Base-by-base conservation (phyloP, 2,888 invertebrate genomes). In the Mycalesis mineus region DNA sequence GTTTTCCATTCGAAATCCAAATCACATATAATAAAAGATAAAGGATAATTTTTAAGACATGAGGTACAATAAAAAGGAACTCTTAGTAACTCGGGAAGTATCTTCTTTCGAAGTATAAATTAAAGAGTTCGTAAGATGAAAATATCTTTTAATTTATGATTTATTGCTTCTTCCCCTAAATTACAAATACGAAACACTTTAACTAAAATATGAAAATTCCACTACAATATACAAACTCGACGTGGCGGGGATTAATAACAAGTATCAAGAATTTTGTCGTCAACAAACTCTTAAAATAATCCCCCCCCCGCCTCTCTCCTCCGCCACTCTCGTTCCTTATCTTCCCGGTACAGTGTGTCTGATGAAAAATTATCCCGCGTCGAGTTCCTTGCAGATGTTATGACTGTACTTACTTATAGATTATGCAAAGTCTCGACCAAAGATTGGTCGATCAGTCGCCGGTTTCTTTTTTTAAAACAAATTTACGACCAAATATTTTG, bases 311-410 rank as follows among this genome's bases (percentile, higher is more conserved):
- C 22, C 5, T 5, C 22, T 22, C 5, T 5, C 5, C 5, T 22
- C 22, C 22, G 22, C 22, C 22, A 22, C 2, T 22, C 22, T 22
- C 47, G 8, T 40, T 49, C 36, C 62, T 57, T 62, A 62, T 62
- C 62, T 59, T 22, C 11, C 14, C 49, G 40, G 45, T 44, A 54
- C 62, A 62, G 62, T 40, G 61, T 33, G 49, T 45, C 51, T 41
- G 54, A 47, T 62, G 62, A 62, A 62, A 62, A 62, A 62, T 59
- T 57, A 57, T 56, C 40, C 40, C 29, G 22, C 22, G 40, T 47
- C 53, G 54, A 45, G 53, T 53, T 45, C 42, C 56, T 55, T 33
- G 56, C 40, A 54, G 57, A 49, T 57, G 57, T 53, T 59, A 14
- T 37, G 39, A 57, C 51, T 39, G 57, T 47, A 17, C 48, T 48